Evolutionary conservation across 2,113 vertebrate genomes (phyloP), one percentile per base, ranked within the genome.

Genomic region (Dicentrarchus labrax): DNA sequence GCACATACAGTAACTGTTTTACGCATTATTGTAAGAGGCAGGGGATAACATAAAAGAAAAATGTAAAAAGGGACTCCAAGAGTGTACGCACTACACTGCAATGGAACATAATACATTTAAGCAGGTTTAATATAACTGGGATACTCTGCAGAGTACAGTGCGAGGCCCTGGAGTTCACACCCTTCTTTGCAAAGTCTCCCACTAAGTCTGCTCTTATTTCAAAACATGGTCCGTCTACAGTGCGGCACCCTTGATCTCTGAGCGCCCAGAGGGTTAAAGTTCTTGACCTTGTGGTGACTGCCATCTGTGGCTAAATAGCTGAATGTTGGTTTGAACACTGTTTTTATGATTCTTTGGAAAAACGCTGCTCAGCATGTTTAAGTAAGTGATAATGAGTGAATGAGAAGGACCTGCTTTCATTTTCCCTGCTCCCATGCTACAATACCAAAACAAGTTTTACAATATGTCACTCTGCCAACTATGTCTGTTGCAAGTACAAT

Each of bases 161-260:
- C 9, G 17, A 45, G 13, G 62, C 16, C 12, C 66, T 12, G 19
- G n/a, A 83, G 70, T 85, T 88, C 70, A 78, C 60, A 50, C 41
- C 0, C 39, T 62, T 64, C 70, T 75, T 73, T 21, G 50, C 54
- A 61, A 80, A 80, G 80, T 83, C 64, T 74, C 72, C 24, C 81
- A 50, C 24, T 71, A 61, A 60, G 73, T 43, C 80, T 86, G 47
- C 85, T 89, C 84, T 76, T 54, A 67, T 92, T 92, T 89, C 82
- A 92, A 89, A 93, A 91, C 88, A 87, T 13, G 5, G 57, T 24
- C 72, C 48, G 73, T 81, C 81, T 86, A 57, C 68, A 77, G 83
- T 59, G 70, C 5, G 41, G 57, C 51, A 78, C 59, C 72, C 76
- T 82, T 85, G 78, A 86, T 88, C 88, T 87, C 54, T 38, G 51